Conservation (phyloP, 2,113 vertebrate genomes). For the Rousettus leschenaultii region DNA sequence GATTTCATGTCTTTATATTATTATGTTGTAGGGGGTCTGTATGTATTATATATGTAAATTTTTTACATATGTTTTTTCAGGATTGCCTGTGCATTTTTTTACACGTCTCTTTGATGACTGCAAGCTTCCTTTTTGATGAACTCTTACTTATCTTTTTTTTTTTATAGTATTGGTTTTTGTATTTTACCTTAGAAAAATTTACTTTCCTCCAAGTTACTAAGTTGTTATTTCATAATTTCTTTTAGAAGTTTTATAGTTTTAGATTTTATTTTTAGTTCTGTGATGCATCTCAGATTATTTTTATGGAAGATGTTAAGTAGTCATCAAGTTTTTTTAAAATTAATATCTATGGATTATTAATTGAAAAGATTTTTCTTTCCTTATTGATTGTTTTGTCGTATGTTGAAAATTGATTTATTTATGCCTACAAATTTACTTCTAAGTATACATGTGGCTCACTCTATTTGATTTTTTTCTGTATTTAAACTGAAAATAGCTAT, state of each 20-base stretch:
- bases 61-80: neutral
- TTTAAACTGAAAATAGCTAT: neutral
- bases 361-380: neutral
- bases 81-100: neutral
- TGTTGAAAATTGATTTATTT: neutral
- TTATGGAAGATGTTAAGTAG: neutral
- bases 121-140: neutral
- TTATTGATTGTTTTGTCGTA: neutral
- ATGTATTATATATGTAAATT: neutral
- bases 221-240: neutral
- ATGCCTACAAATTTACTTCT: neutral
- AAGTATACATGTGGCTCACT: neutral
- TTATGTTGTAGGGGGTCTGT: neutral
- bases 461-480: neutral
- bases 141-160: neutral
- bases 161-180: neutral
- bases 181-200: neutral
- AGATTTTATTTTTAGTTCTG: neutral
- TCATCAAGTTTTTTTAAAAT: neutral
- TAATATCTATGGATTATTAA: neutral
- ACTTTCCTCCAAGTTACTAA: neutral
- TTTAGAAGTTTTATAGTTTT: neutral
- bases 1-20: neutral
- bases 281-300: neutral
- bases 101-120: neutral